These are phyloP conservation scores for Tetraneura akinire DNA, from an alignment of 1,140 invertebrate genomes.

Conservation along the genomic window DNA sequence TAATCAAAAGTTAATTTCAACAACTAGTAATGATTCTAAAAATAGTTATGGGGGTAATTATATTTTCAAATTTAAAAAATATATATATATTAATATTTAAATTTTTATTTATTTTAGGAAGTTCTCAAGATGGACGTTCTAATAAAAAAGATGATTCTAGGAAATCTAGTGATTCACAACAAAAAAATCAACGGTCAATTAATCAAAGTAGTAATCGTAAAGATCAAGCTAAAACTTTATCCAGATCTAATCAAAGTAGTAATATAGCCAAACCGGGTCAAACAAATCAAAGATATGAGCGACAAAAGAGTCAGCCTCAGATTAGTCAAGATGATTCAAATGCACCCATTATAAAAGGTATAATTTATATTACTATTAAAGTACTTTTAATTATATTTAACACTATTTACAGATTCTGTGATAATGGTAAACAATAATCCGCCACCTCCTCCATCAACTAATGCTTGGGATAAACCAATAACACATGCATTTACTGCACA, in stretches of 20 bases:
- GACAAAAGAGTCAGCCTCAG: conserved; percentile 38
- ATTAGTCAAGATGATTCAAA: conserved; percentile 29
- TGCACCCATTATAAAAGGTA: conserved; percentile 39
- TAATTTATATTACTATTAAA: neutral
- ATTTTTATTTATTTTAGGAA: conserved; percentile 24
- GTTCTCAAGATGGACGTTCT: conserved; percentile 23
- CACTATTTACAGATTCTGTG: conserved; percentile 58
- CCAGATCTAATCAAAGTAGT: conserved; percentile 19
- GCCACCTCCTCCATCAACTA: conserved; percentile 70
- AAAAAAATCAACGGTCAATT: conserved; percentile 37
- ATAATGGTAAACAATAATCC: conserved; percentile 59
- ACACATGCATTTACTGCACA: conserved; percentile 66
- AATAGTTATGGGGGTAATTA: conserved; percentile 29
- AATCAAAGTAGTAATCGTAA: conserved; percentile 46
- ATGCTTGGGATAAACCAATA: conserved; percentile 85
- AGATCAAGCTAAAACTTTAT: conserved; percentile 24
- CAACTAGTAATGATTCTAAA: conserved; percentile 24
- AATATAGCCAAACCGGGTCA: conserved; percentile 22
- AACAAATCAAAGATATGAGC: conserved; percentile 29
- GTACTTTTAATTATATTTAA: conserved; percentile 10
- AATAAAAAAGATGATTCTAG: conserved; percentile 40
- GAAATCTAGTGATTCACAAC: conserved; percentile 9
- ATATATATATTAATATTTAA: too few species aligned
- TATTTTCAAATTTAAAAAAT: neutral
- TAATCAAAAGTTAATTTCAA: neutral